Conservation (phyloP, 2,113 vertebrate species). For the Callospermophilus lateralis region DNA sequence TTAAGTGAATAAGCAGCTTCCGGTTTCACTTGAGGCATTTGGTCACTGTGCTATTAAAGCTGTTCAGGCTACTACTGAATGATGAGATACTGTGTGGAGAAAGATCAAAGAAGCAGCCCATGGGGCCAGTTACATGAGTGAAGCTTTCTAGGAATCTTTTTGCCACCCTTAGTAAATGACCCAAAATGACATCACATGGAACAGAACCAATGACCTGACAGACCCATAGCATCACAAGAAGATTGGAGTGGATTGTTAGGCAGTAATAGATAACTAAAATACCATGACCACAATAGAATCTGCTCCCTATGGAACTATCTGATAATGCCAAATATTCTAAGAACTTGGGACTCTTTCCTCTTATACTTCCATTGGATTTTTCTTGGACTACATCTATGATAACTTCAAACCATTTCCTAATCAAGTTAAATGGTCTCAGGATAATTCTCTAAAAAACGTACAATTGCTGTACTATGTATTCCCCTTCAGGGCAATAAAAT, state of each 20-base stretch:
- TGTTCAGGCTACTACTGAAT: neutral
- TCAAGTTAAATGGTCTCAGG: slow-evolving; percentile 63
- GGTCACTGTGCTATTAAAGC: neutral
- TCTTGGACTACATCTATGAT: slow-evolving; percentile 30
- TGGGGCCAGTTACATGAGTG: neutral
- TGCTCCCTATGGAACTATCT: neutral
- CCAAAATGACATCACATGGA: neutral
- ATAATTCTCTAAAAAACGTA: slow-evolving; percentile 59
- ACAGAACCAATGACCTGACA: slow-evolving; percentile 6
- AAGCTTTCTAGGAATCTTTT: neutral
- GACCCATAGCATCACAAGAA: neutral
- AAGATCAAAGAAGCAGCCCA: neutral
- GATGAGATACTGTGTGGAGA: neutral
- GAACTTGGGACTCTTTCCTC: neutral
- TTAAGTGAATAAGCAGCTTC: neutral
- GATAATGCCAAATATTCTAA: neutral
- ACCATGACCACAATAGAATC: neutral
- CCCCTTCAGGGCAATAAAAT: slow-evolving; percentile 61
- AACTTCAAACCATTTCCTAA: slow-evolving; percentile 64
- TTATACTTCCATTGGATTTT: neutral
- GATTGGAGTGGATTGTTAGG: neutral
- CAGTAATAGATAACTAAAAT: neutral
- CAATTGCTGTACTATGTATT: neutral
- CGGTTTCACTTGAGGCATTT: neutral
- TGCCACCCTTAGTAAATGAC: neutral